Percentiles rank a stretch among this genome's conserved stretches.
phyloP scores from a whole-genome alignment of 1,140 invertebrate species.

The Agrilus planipennis region DNA sequence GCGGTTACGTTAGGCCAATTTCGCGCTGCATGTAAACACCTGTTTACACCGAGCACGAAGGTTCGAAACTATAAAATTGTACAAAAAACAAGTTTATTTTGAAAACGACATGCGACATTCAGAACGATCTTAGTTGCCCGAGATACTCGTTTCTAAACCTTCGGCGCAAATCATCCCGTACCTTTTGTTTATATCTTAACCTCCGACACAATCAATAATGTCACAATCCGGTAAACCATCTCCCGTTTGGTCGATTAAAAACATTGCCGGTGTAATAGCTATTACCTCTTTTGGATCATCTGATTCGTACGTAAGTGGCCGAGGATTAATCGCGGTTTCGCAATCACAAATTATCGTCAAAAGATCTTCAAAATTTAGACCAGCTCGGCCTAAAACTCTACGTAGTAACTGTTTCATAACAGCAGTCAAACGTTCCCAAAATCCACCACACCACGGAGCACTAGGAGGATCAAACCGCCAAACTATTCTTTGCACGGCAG shows the following conservation, averaged over 20 bases:
- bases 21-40: too few relatives aligned
- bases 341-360: constrained; percentile 3
- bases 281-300: constrained; percentile 1
- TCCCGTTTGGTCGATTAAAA: neutral
- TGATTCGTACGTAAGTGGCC: constrained; percentile 7
- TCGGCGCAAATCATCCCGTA: constrained; percentile 7
- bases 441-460: constrained; percentile 3
- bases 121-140: too few relatives aligned
- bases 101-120: too few relatives aligned
- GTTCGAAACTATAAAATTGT: too few relatives aligned
- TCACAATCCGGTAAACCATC: constrained; percentile 8
- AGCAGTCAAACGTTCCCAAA: constrained; percentile 1
- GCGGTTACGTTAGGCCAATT: too few relatives aligned
- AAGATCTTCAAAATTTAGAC: constrained; percentile 1
- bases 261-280: constrained; percentile 8
- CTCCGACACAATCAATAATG: constrained; percentile 8
- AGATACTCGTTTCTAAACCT: constrained; percentile 10
- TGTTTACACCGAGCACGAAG: too few relatives aligned
- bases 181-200: constrained; percentile 6
- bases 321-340: neutral
- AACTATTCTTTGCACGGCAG: too few relatives aligned
- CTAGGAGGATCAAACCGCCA: too few relatives aligned
- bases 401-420: too few relatives aligned
- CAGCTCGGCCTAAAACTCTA: neutral
- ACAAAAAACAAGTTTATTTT: too few relatives aligned